These are phyloP conservation scores for Zaprionus kolodkinae DNA, from an alignment of 1,140 invertebrate species.

Conservation along the genomic window DNA sequence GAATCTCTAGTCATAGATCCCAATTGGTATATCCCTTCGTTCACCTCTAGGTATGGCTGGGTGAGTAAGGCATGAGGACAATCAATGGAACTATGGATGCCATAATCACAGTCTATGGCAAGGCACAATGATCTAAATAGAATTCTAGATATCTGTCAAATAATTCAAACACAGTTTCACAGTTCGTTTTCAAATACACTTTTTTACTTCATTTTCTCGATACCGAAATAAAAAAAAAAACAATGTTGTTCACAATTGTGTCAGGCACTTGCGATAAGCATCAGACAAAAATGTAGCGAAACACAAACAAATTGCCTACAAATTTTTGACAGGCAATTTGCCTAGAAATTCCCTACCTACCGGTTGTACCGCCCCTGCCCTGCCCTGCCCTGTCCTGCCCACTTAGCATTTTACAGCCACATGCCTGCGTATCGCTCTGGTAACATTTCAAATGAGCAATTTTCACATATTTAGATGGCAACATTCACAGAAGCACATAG, in stretches of 20 bases:
- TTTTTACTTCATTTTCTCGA: not conserved
- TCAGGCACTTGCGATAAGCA: constrained; percentile 68
- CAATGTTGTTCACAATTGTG: constrained; percentile 60
- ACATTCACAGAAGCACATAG: constrained; percentile 54
- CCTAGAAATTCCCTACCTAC: constrained; percentile 50
- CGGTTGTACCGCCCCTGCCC: not conserved
- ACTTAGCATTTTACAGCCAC: not conserved
- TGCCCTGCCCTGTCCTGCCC: not conserved
- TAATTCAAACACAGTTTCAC: not conserved
- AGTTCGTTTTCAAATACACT: constrained; percentile 23
- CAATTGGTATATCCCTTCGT: constrained; percentile 11
- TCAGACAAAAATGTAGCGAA: constrained; percentile 44
- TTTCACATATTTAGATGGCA: constrained; percentile 80
- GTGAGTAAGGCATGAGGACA: not conserved
- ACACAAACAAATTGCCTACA: constrained; percentile 70
- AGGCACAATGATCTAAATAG: not conserved
- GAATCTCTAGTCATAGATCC: not conserved
- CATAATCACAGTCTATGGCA: too few species aligned
- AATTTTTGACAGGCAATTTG: constrained; percentile 81
- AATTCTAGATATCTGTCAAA: not conserved
- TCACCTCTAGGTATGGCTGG: not conserved
- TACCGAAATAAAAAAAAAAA: not conserved
- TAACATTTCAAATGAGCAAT: constrained; percentile 77
- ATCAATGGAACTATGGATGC: too few species aligned
- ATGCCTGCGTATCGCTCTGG: constrained; percentile 29